Percentiles rank a stretch among this genome's conserved stretches.
Evolutionary conservation across 1,140 invertebrate genomes (phyloP).

Genomic region (Drosophila willistoni): DNA sequence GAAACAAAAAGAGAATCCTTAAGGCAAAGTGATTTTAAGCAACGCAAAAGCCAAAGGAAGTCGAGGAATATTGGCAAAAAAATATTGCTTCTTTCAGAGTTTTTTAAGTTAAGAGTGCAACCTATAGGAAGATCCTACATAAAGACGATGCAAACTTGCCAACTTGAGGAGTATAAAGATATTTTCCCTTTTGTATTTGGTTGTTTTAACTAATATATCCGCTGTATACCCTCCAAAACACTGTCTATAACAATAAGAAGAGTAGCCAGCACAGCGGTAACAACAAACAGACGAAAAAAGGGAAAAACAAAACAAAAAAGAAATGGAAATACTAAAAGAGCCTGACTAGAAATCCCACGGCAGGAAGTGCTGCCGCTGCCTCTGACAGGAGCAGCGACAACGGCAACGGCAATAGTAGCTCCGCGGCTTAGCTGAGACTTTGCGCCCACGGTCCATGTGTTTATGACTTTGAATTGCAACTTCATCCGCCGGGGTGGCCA

Average conservation of each 20-base stretch:
- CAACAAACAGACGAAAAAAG: not conserved
- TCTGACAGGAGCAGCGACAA: conserved; percentile 57
- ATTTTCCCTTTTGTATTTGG: too few species aligned
- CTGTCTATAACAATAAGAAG: conserved; percentile 11
- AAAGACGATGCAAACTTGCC: too few species aligned
- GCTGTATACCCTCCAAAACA: not conserved
- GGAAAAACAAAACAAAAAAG: conserved; percentile 25
- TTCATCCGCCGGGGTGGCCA: conserved; percentile 65
- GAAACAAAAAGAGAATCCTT: too few species aligned
- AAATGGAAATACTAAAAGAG: conserved; percentile 9
- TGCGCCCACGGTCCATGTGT: conserved; percentile 79
- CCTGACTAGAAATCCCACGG: conserved; percentile 36
- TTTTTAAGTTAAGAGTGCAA: too few species aligned
- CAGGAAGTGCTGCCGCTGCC: conserved; percentile 58
- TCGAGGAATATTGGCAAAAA: too few species aligned
- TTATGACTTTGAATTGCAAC: conserved; percentile 82
- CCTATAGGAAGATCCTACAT: too few species aligned
- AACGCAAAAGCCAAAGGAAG: too few species aligned
- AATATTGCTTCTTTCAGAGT: too few species aligned
- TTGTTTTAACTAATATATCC: not conserved
- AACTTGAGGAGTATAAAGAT: too few species aligned
- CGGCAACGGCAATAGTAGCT: conserved; percentile 46
- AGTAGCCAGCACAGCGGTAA: not conserved
- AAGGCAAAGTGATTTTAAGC: too few species aligned
- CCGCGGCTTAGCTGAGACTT: conserved; percentile 76